These are phyloP conservation scores for Ceyx margarethae DNA, from an alignment of 2,113 vertebrate genomes.

Conservation along the genomic window DNA sequence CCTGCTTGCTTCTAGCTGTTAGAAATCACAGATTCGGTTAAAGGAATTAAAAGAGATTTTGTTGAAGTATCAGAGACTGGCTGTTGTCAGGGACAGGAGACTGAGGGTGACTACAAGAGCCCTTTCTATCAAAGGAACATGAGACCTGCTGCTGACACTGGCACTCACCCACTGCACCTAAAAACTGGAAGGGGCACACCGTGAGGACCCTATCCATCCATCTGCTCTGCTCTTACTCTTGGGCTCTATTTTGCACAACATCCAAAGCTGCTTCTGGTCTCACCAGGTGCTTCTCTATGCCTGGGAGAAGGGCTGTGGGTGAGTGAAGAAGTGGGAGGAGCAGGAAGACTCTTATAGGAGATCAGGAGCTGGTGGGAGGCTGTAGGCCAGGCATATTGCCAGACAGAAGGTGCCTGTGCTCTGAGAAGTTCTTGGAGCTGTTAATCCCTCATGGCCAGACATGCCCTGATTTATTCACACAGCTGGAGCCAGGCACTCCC, in stretches of 20 bases:
- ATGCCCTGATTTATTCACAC: neutral
- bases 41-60: neutral
- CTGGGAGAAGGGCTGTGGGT: neutral
- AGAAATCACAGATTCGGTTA: neutral
- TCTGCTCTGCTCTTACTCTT: neutral
- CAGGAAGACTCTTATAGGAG: neutral
- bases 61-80: neutral
- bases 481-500: neutral
- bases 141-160: neutral
- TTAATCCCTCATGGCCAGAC: neutral
- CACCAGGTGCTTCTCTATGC: accelerated
- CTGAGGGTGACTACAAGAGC: neutral
- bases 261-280: neutral
- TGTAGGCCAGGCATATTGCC: neutral
- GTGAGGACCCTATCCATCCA: accelerated
- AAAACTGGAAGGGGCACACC: neutral
- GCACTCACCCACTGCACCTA: neutral
- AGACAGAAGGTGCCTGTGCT: neutral
- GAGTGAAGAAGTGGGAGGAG: neutral
- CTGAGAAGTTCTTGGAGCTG: neutral
- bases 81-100: neutral
- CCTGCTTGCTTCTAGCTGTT: neutral
- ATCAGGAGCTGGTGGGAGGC: neutral
- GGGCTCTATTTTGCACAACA: neutral
- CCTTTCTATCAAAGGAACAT: neutral